Base-by-base conservation (phyloP, 2,113 vertebrate genomes). In the Cottus gobio region DNA sequence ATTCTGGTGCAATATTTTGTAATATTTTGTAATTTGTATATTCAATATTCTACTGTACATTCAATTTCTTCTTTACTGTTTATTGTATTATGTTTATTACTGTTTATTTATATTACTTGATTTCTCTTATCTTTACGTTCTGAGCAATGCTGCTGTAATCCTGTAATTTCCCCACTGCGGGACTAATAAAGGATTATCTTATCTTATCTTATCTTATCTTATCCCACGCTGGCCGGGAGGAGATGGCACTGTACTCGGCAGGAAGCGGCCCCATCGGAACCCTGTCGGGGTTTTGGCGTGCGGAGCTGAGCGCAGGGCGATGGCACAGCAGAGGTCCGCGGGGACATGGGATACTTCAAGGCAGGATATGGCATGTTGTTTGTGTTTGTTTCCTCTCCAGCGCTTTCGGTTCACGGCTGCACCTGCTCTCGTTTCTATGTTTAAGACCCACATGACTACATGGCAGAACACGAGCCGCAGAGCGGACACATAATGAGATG, bases 301-400 rank as follows among this genome's bases (percentile, higher is more conserved):
- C 58, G 20, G 86, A 81, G 63, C 52, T 30, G 50, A 82, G 65
- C 66, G 36, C 79, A 84, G 62, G 79, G 77, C 48, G 84, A 86
- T 83, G 90, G 65, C 89, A 82, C 74, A 84, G 86, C 60, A 28
- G 71, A 76, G 67, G 71, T 84, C 89, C 66, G 1, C 3, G 16
- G 92, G 85, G 90, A 91, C 57, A 22, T 20, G 37, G 72, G 79
- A 80, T 80, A 87, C 89, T 87, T 79, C 18, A 87, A 89, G 89
- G 90, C 89, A 91, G 87, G 83, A 89, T 86, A 85, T 87, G 88
- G 86, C 86, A 87, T 90, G 91, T 91, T 91, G 87, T 91, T 84
- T 89, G 80, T 88, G 84, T 92, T 84, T 80, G 74, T 89, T 93
- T 89, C 81, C 84, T 77, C 87, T 90, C 80, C 82, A 82, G 79